phyloP scores from a whole-genome alignment of 2,113 vertebrate genomes.

The Gnathochromis pfefferi region DNA sequence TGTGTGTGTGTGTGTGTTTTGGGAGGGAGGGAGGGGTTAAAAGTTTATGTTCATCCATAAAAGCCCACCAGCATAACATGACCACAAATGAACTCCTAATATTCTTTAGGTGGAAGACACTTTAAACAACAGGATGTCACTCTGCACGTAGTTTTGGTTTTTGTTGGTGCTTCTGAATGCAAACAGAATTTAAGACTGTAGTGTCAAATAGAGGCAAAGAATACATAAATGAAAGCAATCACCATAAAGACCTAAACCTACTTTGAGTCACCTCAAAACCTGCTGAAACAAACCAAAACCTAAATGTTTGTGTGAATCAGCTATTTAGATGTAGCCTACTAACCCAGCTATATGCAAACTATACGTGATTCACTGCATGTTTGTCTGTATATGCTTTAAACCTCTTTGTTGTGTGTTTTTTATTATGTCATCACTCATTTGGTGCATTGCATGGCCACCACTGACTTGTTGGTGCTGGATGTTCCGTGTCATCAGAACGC shows the following conservation, averaged over 20 bases:
- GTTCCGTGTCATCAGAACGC: constrained; percentile 73
- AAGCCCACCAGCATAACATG: background rate
- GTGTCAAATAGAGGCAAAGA: background rate
- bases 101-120: background rate
- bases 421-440: constrained; percentile 8
- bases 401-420: constrained; percentile 8
- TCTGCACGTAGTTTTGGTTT: background rate
- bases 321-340: background rate
- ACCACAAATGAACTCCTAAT: background rate
- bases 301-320: background rate
- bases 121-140: background rate
- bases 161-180: background rate
- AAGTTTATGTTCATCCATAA: background rate
- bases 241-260: background rate
- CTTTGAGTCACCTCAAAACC: background rate
- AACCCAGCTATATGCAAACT: constrained; percentile 1
- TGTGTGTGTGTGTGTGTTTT: background rate
- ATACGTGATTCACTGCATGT: constrained; percentile 13
- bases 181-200: background rate
- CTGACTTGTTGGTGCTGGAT: constrained; percentile 14
- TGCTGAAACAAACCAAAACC: background rate
- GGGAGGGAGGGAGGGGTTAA: background rate
- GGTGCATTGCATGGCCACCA: constrained; percentile 41
- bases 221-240: background rate
- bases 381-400: constrained; percentile 10